These are phyloP conservation scores for Numida meleagris DNA, from an alignment of 2,113 vertebrate species.

Conservation along the genomic window DNA sequence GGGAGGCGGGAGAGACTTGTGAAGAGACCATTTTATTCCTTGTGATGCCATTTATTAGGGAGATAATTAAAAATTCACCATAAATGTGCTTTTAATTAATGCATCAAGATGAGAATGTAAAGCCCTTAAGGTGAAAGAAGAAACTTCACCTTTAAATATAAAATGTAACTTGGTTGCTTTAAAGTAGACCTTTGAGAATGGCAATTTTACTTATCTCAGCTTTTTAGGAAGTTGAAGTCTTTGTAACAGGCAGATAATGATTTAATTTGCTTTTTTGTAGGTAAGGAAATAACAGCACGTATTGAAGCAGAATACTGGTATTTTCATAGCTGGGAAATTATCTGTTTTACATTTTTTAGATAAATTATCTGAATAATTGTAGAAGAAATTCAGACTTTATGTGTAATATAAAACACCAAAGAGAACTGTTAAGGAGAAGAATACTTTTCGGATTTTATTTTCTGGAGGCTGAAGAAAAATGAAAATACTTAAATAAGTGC, in stretches of 20 bases:
- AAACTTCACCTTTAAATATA: conserved; percentile 60
- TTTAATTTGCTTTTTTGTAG: conserved; percentile 10
- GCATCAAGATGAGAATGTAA: conserved; percentile 61
- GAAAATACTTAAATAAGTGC: conserved; percentile 10
- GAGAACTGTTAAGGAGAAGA: conserved; percentile 38
- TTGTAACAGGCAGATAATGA: conserved; percentile 49
- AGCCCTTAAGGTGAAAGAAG: conserved; percentile 49
- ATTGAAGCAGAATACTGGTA: neutral
- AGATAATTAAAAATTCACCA: conserved; percentile 66
- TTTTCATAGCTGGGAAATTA: conserved; percentile 49
- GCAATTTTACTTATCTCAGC: conserved; percentile 63
- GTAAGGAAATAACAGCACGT: neutral
- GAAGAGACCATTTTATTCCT: conserved; percentile 54
- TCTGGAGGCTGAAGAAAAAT: conserved; percentile 1
- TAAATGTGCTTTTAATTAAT: conserved; percentile 66
- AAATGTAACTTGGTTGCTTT: conserved; percentile 42
- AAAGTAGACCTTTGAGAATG: conserved; percentile 48
- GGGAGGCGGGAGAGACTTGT: conserved; percentile 2
- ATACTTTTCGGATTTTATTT: conserved; percentile 59
- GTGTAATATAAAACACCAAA: neutral
- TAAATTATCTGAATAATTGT: conserved; percentile 50
- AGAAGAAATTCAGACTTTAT: neutral
- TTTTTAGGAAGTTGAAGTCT: conserved; percentile 55
- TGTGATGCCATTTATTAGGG: conserved; percentile 61
- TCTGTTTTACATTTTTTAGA: neutral